Base-by-base conservation (phyloP, 2,797 vertebrate species). In the Scyliorhinus canicula region DNA sequence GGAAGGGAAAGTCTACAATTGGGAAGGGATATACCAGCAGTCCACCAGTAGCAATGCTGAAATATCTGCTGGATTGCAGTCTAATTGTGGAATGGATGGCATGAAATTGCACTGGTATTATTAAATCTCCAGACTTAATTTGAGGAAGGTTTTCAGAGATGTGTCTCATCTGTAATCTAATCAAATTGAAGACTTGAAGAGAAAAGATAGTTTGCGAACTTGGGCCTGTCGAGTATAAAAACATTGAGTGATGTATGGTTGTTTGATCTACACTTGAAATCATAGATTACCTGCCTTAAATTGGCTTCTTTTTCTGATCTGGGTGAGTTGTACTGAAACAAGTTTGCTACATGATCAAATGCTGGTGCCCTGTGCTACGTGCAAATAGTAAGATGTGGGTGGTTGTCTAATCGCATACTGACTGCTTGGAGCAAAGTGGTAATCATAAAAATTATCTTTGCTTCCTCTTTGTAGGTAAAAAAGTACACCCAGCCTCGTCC, bases 371-470 rank as follows among this genome's bases (percentile, higher is more conserved):
- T 0, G 19, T 47, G 77, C 40, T 44, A 44, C 40, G 40, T 82
- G 40, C 77, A 82, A 35, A 82, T 47, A 21, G 16, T 44, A 82
- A n/a, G 40, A 82, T 82, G 77, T 82, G 77, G 40, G 77, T 6
- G n/a, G 7, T 47, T 47, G 40, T 82, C 77, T 82, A 44, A 82
- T 82, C 77, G 47, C 40, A 47, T 47, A 47, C 77, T 47, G 77
- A 40, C 77, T 82, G 77, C 77, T 82, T 82, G 40, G 77, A 82
- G 77, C 77, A 82, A 82, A 82, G 77, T 82, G 77, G 40, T 82
- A 82, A 82, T 82, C 40, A 47, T 82, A 82, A 82, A 44, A 44
- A 47, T 44, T 44, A 44, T 82, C 40, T 82, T 82, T 47, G 40
- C 14, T 44, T 82, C 77, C 77, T 44, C n/a, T 24, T 82, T 5